Percentiles rank a stretch among this genome's conserved stretches.
Evolutionary conservation across 2,113 vertebrate species (phyloP).

Genomic region (Hypocryptadius cinnamomeus): DNA sequence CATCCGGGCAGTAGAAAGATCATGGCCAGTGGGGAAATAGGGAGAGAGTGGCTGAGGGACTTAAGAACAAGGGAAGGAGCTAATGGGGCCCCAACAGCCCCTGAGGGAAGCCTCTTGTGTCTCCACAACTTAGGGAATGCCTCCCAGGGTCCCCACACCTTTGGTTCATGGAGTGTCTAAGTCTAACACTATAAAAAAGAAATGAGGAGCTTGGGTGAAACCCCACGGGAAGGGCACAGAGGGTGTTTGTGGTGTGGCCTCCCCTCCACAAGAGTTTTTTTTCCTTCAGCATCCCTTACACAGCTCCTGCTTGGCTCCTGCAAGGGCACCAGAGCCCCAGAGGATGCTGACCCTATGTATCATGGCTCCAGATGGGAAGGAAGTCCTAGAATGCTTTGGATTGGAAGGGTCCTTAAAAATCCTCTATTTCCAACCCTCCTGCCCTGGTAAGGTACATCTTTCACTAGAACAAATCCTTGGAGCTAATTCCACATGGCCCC

Average conservation of each 20-base stretch:
- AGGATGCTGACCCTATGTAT: accelerated
- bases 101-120: neutral
- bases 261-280: neutral
- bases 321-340: neutral
- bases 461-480: neutral
- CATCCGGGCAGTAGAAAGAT: neutral
- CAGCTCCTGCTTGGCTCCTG: neutral
- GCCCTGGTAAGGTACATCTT: neutral
- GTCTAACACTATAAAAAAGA: neutral
- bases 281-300: neutral
- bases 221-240: neutral
- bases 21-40: neutral
- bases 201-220: neutral
- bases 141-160: neutral
- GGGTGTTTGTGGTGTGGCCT: accelerated
- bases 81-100: neutral
- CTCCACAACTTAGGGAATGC: neutral
- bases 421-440: neutral
- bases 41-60: neutral
- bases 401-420: neutral
- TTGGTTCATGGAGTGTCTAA: neutral
- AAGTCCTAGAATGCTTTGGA: neutral
- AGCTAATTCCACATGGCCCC: neutral
- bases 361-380: neutral
- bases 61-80: neutral